Percentiles rank a stretch among this genome's conserved stretches.
Conservation (phyloP, 1,140 invertebrate genomes). For the Cyphomyrmex costatus region DNA sequence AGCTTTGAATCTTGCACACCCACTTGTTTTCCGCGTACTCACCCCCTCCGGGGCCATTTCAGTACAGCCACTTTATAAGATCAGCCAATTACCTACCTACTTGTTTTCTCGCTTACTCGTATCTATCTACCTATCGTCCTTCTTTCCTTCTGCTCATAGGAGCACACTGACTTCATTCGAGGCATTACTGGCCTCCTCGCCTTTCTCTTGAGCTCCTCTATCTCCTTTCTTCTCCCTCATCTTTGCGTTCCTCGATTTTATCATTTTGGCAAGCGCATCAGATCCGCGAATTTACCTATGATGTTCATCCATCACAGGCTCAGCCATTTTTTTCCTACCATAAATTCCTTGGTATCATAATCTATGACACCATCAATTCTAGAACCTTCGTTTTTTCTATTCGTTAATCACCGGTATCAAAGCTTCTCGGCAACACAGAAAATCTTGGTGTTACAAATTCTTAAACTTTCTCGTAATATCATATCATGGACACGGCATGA, state of each 20-base stretch:
- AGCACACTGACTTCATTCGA: slow-evolving; percentile 15
- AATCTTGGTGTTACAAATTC: not conserved
- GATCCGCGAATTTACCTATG: not conserved
- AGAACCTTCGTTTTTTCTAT: not conserved
- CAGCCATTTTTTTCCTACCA: not conserved
- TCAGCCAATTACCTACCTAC: slow-evolving; percentile 47
- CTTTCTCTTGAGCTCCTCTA: slow-evolving; percentile 43
- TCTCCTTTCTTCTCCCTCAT: not conserved
- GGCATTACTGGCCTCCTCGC: slow-evolving; percentile 17
- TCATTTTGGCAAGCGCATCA: slow-evolving; percentile 31
- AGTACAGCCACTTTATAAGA: slow-evolving; percentile 2
- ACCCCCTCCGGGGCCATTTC: not conserved
- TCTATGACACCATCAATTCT: slow-evolving; percentile 40
- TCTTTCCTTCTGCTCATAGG: slow-evolving; percentile 51
- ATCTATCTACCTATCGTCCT: slow-evolving; percentile 23
- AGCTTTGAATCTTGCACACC: slow-evolving; percentile 39
- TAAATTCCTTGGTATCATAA: slow-evolving; percentile 22
- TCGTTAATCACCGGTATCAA: slow-evolving; percentile 30
- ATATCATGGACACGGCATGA: not conserved
- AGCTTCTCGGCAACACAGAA: not conserved
- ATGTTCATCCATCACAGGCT: not conserved
- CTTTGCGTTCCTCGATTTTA: slow-evolving; percentile 30
- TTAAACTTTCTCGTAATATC: slow-evolving; percentile 18
- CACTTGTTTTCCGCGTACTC: slow-evolving; percentile 7
- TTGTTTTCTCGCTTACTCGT: slow-evolving; percentile 50